Evolutionary conservation across 2,888 invertebrate species (phyloP), one percentile per base, ranked within the genome.

Genomic region (Flexamia atlantica): DNA sequence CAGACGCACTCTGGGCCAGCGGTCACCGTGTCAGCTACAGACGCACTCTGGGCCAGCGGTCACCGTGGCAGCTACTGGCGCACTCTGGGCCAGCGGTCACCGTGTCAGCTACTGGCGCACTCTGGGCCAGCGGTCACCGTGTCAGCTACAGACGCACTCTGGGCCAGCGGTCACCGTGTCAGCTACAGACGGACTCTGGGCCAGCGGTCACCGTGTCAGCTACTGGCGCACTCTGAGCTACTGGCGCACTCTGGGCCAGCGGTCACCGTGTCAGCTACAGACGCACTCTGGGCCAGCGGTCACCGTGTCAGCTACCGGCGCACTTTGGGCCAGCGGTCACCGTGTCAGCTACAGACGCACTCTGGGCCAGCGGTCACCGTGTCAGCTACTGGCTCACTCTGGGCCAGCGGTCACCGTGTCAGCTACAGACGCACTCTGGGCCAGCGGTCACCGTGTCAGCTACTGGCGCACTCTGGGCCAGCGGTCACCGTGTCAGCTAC

Each of bases 61-160:
- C 50, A 50, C 50, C 50, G 36, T 7, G 36, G n/a, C n/a, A n/a
- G n/a, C n/a, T 9, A 36, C 36, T 9, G 17, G 50, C 5, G 50
- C 50, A 50, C 50, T 50, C 50, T 50, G 5, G 14, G 17, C 50
- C n/a, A 50, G 50, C 3, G 50, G 50, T 12, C n/a, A 17, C 50
- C 17, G 50, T 50, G n/a, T 50, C 50, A 12, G 50, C 50, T 50
- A 50, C 50, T n/a, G 50, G n/a, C 50, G 17, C 50, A 50, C n/a
- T 3, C 14, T 14, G 50, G n/a, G 3, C 50, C n/a, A 7, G 14
- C n/a, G 50, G 50, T 50, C 50, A 50, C 50, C 50, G 36, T 7
- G 36, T n/a, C n/a, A n/a, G n/a, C n/a, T n/a, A n/a, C n/a, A n/a
- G n/a, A n/a, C n/a, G n/a, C 50, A 50, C n/a, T 3, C 14, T 14